Conservation (phyloP, 1,140 invertebrate genomes). For the Drosophila quadrilineata region DNA sequence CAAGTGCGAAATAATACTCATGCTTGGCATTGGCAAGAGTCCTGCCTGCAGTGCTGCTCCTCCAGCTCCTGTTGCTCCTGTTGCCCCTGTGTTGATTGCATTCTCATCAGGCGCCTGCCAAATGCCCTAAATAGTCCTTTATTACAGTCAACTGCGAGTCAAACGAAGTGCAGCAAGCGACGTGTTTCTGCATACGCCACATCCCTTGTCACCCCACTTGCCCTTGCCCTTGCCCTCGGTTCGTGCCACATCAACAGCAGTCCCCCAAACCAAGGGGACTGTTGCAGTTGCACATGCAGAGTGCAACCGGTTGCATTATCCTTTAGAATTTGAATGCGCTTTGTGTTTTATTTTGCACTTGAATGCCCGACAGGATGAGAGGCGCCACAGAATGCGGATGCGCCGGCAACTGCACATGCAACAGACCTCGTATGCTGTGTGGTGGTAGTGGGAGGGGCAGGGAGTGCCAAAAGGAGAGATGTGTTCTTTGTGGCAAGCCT, state of each 20-base stretch:
- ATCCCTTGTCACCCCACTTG: not conserved
- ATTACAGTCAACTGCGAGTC: constrained; percentile 78
- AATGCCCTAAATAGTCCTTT: constrained; percentile 70
- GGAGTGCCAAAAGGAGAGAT: not conserved
- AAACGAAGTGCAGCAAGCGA: constrained; percentile 68
- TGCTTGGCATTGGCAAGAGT: constrained; percentile 21
- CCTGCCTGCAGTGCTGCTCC: constrained; percentile 33
- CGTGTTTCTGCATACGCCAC: constrained; percentile 68
- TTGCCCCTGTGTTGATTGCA: constrained; percentile 19
- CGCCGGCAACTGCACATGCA: constrained; percentile 32
- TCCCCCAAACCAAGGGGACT: constrained; percentile 11
- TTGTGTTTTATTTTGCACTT: constrained; percentile 51
- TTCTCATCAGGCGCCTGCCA: constrained; percentile 26
- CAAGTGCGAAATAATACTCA: constrained; percentile 67
- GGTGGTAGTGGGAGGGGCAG: not conserved
- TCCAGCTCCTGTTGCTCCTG: not conserved
- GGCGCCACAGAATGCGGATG: constrained; percentile 35
- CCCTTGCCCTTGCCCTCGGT: not conserved
- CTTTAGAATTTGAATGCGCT: constrained; percentile 56
- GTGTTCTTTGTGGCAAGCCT: not conserved
- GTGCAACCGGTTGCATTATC: constrained; percentile 62
- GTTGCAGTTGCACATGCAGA: constrained; percentile 68
- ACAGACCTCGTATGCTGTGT: too few species aligned
- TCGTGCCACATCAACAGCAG: not conserved
- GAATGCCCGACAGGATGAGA: constrained; percentile 27